These are phyloP conservation scores for Zygothrica quintamaculata DNA, from an alignment of 2,888 invertebrate genomes.

Conservation along the genomic window DNA sequence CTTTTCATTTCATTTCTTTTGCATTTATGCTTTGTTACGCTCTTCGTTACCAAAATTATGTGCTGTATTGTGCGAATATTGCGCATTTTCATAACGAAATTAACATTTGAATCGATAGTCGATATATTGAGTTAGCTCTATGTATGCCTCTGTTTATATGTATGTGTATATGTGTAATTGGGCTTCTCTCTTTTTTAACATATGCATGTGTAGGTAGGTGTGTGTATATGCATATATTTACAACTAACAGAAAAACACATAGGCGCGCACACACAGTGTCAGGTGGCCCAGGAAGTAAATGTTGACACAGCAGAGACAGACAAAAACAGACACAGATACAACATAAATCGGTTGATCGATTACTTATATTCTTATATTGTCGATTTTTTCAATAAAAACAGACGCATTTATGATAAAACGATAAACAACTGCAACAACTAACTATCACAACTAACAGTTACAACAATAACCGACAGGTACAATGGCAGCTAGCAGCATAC, in stretches of 20 bases:
- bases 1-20: too few species aligned
- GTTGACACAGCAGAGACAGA: background rate
- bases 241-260: slow-evolving; percentile 3
- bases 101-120: slow-evolving; percentile 68
- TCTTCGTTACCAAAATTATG: slow-evolving; percentile 39
- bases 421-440: slow-evolving; percentile 20
- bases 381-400: slow-evolving; percentile 38
- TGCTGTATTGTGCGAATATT: slow-evolving; percentile 42
- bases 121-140: slow-evolving; percentile 40
- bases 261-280: slow-evolving; percentile 23
- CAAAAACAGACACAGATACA: slow-evolving; percentile 45
- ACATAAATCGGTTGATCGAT: slow-evolving; percentile 29
- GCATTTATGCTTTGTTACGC: slow-evolving; percentile 46
- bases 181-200: too few species aligned
- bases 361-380: slow-evolving; percentile 48
- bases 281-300: slow-evolving; percentile 42
- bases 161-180: slow-evolving; percentile 6
- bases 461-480: slow-evolving; percentile 38
- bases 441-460: slow-evolving; percentile 33
- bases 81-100: slow-evolving; percentile 64
- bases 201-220: slow-evolving; percentile 1
- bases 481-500: slow-evolving; percentile 25
- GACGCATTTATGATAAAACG: slow-evolving; percentile 17
- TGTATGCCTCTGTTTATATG: background rate
- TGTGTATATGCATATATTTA: slow-evolving; percentile 15